These are phyloP conservation scores for Pelodiscus sinensis DNA, from an alignment of 2,113 vertebrate species.

Conservation along the genomic window DNA sequence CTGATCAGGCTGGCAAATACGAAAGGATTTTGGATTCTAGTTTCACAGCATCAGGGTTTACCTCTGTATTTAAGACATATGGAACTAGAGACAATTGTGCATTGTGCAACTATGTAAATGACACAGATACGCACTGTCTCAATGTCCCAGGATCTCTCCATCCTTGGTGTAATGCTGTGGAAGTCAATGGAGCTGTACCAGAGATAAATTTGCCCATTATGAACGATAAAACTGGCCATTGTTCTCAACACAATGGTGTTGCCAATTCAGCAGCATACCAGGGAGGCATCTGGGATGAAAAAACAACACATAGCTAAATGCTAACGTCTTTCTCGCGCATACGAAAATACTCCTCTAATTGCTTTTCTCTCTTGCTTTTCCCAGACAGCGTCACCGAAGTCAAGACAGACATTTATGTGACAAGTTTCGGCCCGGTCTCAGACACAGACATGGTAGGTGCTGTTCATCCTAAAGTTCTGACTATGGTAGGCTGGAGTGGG, in stretches of 20 bases:
- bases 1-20: conserved; percentile 56
- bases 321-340: not conserved
- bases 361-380: conserved; percentile 39
- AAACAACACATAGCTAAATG: not conserved
- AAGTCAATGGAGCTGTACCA: not conserved
- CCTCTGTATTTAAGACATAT: not conserved
- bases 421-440: conserved; percentile 96
- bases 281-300: not conserved
- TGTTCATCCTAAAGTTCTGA: rapidly evolving
- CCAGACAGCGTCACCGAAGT: conserved; percentile 97
- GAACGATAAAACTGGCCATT: not conserved
- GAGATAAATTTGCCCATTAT: conserved; percentile 40
- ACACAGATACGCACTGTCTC: not conserved
- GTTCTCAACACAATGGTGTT: conserved; percentile 10
- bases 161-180: not conserved
- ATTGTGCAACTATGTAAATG: not conserved
- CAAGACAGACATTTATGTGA: conserved; percentile 98
- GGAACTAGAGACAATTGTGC: not conserved
- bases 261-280: not conserved
- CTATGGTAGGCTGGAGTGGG: rapidly evolving
- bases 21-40: conserved; percentile 40
- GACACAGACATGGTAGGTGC: conserved; percentile 96
- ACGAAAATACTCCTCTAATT: conserved; percentile 42
- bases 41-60: conserved; percentile 31
- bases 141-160: not conserved